phyloP scores from a whole-genome alignment of 2,113 vertebrate species.

The Antidorcas marsupialis region DNA sequence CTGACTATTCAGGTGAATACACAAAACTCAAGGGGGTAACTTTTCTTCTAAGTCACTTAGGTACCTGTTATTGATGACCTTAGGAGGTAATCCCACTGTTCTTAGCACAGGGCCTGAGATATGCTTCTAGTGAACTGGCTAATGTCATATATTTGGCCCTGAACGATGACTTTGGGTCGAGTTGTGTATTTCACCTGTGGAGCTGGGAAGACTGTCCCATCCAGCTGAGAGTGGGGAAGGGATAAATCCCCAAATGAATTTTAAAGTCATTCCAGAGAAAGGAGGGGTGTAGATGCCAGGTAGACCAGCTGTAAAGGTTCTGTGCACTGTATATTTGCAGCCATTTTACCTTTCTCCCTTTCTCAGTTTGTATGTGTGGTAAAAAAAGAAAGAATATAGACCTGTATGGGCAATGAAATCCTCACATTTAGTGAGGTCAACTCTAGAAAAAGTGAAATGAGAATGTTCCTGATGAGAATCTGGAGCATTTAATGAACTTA shows the following conservation, averaged over 20 bases:
- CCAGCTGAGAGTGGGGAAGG: background rate
- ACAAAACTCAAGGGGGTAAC: conserved; percentile 29
- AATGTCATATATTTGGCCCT: background rate
- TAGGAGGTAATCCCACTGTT: background rate
- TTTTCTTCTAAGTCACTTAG: background rate
- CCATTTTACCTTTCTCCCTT: background rate
- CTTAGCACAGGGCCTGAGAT: background rate
- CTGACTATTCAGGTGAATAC: conserved; percentile 65
- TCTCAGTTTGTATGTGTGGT: background rate
- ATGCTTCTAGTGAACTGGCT: background rate
- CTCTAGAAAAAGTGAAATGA: background rate
- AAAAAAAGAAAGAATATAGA: background rate
- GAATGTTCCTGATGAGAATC: background rate
- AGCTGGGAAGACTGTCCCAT: background rate
- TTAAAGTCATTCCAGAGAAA: background rate
- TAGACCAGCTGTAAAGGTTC: background rate
- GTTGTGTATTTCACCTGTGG: background rate
- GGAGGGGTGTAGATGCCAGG: background rate
- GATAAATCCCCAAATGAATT: background rate
- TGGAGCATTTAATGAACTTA: background rate
- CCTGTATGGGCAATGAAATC: background rate
- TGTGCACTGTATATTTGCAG: background rate
- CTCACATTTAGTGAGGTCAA: background rate
- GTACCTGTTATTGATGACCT: background rate
- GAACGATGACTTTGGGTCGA: background rate